Evolutionary conservation across 1,140 invertebrate genomes (phyloP), one percentile per base, ranked within the genome.

Genomic region (Ooceraea biroi): DNA sequence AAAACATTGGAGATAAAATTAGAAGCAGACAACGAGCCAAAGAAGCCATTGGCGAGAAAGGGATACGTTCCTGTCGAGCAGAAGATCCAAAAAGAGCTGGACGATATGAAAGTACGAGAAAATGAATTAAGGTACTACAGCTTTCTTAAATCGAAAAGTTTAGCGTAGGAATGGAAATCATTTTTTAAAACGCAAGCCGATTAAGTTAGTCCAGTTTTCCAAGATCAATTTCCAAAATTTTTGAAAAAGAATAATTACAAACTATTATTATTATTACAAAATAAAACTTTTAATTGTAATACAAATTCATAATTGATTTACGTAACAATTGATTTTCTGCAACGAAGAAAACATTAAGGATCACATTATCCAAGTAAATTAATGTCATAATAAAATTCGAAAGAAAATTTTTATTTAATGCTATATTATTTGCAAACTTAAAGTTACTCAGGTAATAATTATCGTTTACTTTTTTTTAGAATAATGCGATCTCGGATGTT

Each of bases 1-100:
- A 88, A 74, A 14, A 92, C 86, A 30, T 30, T 92, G 2, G 87
- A 90, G 10, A 91, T 90, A 46, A 86, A 87, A 57, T 55, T 90
- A 1, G 90, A 91, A 30, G 78, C 85, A 17, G 86, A 91, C 8
- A 88, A 91, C 22, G 91, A 93, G 11, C 91, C 92, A 0, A 92
- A 91, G 60, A 91, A 89, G 10, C 95, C 95, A 76, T 95, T 95
- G 0, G 92, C 96, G 25, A 94, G 96, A 41, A 96, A 96, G 36
- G 96, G 96, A 25, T 97, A 95, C 87, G 95, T 96, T 1, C 96
- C 96, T 1, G 96, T 97, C 1, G 97, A 97, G 90, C 96, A 97
- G 85, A 97, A 97, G 91, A 97, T 97, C 74, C 96, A 97, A 91
- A 96, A 96, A 77, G 97, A 97, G 92, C 92, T 97, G 41, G 95